Evolutionary conservation across 2,888 invertebrate genomes (phyloP).

Genomic region (Apocheima hispidaria): DNA sequence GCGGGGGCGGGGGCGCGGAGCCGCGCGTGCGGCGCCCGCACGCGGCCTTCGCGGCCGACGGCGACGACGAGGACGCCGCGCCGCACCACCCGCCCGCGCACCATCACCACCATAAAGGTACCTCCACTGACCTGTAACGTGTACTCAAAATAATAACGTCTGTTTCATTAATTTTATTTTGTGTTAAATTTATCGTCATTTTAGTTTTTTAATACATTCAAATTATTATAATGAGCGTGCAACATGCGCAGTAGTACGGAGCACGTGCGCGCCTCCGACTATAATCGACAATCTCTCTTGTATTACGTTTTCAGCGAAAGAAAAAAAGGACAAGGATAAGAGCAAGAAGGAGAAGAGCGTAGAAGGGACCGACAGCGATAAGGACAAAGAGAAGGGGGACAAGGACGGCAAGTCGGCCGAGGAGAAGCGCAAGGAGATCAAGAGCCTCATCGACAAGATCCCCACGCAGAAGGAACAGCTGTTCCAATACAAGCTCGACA

Average conservation of each 20-base stretch:
- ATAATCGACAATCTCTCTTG: not conserved
- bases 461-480: slow-evolving; percentile 98
- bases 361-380: slow-evolving; percentile 88
- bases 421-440: slow-evolving; percentile 98
- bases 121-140: not conserved
- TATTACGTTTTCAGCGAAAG: slow-evolving; percentile 44
- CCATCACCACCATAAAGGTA: slow-evolving; percentile 26
- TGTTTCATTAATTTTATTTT: no score
- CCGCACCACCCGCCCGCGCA: slow-evolving; percentile 12
- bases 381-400: slow-evolving; percentile 59
- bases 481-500: slow-evolving; percentile 97
- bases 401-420: slow-evolving; percentile 91
- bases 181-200: no score
- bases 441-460: slow-evolving; percentile 98
- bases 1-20: slow-evolving; percentile 7
- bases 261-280: no score
- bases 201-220: no score
- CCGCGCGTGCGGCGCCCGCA: slow-evolving; percentile 58
- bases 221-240: no score
- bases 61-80: slow-evolving; percentile 50
- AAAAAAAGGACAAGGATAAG: slow-evolving; percentile 57
- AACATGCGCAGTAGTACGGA: no score
- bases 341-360: slow-evolving; percentile 72
- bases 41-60: slow-evolving; percentile 58
- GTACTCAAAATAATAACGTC: no score